phyloP scores from a whole-genome alignment of 2,113 vertebrate genomes.

The Gallinago jamesoni region DNA sequence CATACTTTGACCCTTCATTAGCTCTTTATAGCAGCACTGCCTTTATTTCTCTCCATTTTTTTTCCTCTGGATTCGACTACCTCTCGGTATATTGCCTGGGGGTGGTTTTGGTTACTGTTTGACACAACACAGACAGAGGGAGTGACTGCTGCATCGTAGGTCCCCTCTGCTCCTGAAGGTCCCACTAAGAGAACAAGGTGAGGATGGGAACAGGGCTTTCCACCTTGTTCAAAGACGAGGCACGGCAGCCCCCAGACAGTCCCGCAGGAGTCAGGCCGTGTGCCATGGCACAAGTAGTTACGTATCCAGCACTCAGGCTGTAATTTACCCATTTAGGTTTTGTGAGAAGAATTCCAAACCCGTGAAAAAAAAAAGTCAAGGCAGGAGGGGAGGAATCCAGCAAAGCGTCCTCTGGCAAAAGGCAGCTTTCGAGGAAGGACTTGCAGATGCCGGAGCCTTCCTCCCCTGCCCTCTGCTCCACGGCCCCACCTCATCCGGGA shows the following conservation, averaged over 20 bases:
- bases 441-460: neutral
- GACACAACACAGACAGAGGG: neutral
- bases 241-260: neutral
- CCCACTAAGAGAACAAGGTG: neutral
- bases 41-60: neutral
- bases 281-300: neutral
- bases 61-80: neutral
- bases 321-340: neutral
- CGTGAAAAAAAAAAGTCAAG: neutral
- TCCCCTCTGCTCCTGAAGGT: neutral
- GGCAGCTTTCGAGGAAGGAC: neutral
- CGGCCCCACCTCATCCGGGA: neutral
- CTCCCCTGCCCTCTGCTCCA: constrained; percentile 10
- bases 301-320: neutral
- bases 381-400: neutral
- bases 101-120: neutral
- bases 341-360: neutral
- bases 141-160: neutral
- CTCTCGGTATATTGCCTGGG: neutral
- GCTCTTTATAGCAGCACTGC: neutral
- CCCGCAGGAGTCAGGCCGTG: neutral
- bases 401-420: neutral
- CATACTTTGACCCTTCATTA: neutral
- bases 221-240: neutral
- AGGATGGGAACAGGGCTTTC: neutral